Evolutionary conservation across 2,113 vertebrate species (phyloP), one percentile per base, ranked within the genome.

Genomic region (Pagrus major): DNA sequence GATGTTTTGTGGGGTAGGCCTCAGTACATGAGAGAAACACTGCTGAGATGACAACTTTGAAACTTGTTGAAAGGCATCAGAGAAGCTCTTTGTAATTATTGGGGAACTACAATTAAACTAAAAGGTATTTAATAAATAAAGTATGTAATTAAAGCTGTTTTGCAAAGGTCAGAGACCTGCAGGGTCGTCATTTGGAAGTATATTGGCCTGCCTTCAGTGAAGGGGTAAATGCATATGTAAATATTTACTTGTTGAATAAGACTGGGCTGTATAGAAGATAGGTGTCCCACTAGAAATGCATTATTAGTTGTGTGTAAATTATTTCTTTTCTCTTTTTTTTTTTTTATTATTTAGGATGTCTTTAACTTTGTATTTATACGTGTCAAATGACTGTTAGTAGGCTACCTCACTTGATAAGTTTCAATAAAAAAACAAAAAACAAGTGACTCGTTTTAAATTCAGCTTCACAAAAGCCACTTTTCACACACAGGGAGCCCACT

Each of bases 391-490:
- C 49, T 61, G 42, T 86, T 70, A 68, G 66, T 67, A 77, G 70
- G 58, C 77, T 77, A 84, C 70, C 76, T 81, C 51, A 63, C 63
- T 29, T 71, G 37, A 80, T 73, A 55, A 63, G 33, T 75, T 64
- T 80, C 55, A 94, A 88, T 90, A 92, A 91, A 92, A 70, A 94
- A 88, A 89, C 91, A 91, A 92, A 70, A 39, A 63, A 54, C 23
- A 61, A 76, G 64, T 49, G 20, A 42, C 29, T 54, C 44, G 51
- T 67, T 58, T 56, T 23, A 35, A 60, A 55, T 31, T 56, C 8
- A 71, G 8, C 66, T 65, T 18, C 25, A 25, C 33, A 71, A 73
- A 56, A 56, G 6, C 5, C 27, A 42, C 5, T 52, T 76, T 90
- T 86, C 74, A 86, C 88, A 86, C 83, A 85, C 79, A 75, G 77